Percentiles rank a stretch among this genome's conserved stretches.
Conservation (phyloP, 2,113 vertebrate species). For the Deroptyus accipitrinus region DNA sequence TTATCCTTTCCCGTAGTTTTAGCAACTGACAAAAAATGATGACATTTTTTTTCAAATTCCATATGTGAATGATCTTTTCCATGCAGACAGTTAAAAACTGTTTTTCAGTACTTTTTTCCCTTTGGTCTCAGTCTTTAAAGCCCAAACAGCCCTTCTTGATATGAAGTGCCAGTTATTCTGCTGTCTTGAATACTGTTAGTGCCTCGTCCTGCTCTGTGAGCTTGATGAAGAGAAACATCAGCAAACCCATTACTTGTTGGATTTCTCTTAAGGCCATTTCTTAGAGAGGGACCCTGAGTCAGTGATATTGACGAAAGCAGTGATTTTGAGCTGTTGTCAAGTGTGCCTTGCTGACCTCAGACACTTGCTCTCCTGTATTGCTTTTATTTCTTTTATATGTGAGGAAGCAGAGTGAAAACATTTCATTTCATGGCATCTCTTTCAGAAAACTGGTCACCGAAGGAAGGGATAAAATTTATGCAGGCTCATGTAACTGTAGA, state of each 20-base stretch:
- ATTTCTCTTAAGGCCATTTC: not conserved
- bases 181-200: not conserved
- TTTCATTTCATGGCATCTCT: conserved; percentile 6
- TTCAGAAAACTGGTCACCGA: conserved; percentile 8
- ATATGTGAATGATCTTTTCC: not conserved
- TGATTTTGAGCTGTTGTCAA: not conserved
- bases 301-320: not conserved
- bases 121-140: not conserved
- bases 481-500: not conserved
- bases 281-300: not conserved
- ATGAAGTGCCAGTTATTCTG: not conserved
- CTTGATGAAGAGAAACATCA: not conserved
- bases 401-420: conserved; percentile 32
- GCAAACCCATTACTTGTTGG: not conserved
- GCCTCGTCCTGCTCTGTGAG: not conserved
- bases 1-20: not conserved
- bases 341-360: not conserved
- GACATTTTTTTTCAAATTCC: not conserved
- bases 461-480: not conserved
- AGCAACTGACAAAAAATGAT: conserved; percentile 1
- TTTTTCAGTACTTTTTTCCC: not conserved
- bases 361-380: not conserved
- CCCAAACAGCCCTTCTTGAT: not conserved
- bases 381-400: not conserved
- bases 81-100: not conserved